Base-by-base conservation (phyloP, 1,140 invertebrate genomes). In the Brachionus calyciflorus region DNA sequence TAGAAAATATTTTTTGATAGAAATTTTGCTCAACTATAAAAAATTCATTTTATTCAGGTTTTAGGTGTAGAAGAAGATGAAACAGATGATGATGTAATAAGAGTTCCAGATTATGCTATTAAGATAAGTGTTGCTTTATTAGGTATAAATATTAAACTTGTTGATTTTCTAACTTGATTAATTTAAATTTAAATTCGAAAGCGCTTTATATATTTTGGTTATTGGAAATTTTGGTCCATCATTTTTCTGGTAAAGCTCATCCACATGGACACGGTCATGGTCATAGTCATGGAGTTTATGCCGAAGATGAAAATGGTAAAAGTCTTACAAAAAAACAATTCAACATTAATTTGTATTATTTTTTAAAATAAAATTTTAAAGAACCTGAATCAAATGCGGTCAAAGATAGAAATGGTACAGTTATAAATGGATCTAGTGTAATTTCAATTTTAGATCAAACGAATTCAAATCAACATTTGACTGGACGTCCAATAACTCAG, bases 11-110 rank as follows among this genome's bases (percentile, higher is more conserved):
- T n/a, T n/a, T n/a, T n/a, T n/a, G n/a, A n/a, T n/a, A n/a, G n/a
- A n/a, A n/a, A n/a, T n/a, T n/a, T n/a, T n/a, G n/a, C n/a, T n/a
- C n/a, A n/a, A n/a, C n/a, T n/a, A n/a, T n/a, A n/a, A n/a, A n/a
- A n/a, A n/a, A n/a, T n/a, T n/a, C n/a, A n/a, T n/a, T n/a, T 60
- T 44, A 12, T 44, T 44, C 10, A 65, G 60, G 60, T 65, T 28
- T 19, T 57, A n/a, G 73, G 53, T 6, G 73, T 57, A 19, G 73
- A 76, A 46, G 30, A 76, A 28, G 73, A 76, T 41, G 49, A 76
- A 37, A 28, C 24, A 5, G 33, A 76, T 28, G 19, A 33, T 30
- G 51, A 60, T 44, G 49, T 28, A 5, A 44, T 76, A 14, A 46
- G 4, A 48, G 73, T 76, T 17, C 73, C 53, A 9, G 73, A 57